A percentile compares a stretch with the other conserved stretches of the same genome.
These are phyloP conservation scores for Poliocrania exsul DNA, from an alignment of 2,797 vertebrate species.

Conservation along the genomic window DNA sequence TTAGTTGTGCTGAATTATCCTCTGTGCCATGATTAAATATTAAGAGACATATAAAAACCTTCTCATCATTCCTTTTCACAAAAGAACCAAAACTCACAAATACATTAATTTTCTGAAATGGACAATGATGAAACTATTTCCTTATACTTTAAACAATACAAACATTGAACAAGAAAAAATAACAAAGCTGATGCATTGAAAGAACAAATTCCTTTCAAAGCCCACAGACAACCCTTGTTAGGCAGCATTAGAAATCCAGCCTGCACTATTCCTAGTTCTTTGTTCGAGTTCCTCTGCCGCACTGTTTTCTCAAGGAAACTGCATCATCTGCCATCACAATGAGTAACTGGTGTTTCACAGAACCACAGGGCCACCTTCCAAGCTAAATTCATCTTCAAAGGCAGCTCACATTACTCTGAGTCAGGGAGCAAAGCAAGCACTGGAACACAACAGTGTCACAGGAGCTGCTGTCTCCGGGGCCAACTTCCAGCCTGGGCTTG, in stretches of 20 bases:
- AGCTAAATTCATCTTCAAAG: not conserved
- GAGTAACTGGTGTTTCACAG: not conserved
- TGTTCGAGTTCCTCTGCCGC: not conserved
- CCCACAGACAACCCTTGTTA: not conserved
- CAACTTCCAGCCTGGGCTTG: not conserved
- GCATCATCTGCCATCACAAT: not conserved
- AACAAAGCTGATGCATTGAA: not conserved
- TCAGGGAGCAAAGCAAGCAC: not conserved
- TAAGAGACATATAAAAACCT: not conserved
- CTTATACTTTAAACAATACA: not conserved
- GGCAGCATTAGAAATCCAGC: not conserved
- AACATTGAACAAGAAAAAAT: not conserved
- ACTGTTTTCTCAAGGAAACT: not conserved
- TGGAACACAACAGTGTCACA: not conserved
- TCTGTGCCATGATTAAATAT: not conserved
- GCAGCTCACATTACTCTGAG: not conserved
- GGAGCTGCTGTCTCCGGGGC: not conserved
- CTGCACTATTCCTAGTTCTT: not conserved
- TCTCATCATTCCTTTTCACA: not conserved
- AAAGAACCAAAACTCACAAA: not conserved
- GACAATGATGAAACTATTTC: not conserved
- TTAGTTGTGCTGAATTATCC: not conserved
- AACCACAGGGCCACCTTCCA: conserved; percentile 28
- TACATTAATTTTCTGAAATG: not conserved
- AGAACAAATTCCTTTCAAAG: not conserved